phyloP scores from a whole-genome alignment of 1,140 invertebrate genomes.

The Drosophila pandora region DNA sequence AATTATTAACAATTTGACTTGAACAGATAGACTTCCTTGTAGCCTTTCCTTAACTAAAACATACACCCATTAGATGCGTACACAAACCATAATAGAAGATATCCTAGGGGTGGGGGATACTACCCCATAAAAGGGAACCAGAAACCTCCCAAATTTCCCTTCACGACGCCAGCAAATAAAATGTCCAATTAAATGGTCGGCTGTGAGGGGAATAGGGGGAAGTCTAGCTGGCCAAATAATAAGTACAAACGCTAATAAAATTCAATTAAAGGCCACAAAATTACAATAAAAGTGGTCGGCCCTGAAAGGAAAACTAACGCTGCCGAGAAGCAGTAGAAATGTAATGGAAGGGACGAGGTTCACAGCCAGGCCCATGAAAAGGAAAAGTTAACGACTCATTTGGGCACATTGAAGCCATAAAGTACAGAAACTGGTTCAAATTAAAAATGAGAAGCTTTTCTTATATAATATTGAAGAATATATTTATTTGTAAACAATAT shows the following conservation, averaged over 20 bases:
- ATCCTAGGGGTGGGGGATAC: slow-evolving; percentile 4
- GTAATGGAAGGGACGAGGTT: slow-evolving; percentile 2
- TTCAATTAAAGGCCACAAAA: slow-evolving; percentile 82
- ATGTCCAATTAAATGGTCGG: slow-evolving; percentile 66
- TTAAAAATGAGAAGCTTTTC: too few species aligned
- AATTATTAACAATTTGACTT: slow-evolving; percentile 5
- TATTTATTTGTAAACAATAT: too few species aligned
- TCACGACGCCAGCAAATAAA: slow-evolving; percentile 52
- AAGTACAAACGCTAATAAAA: slow-evolving; percentile 82
- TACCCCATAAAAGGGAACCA: slow-evolving; percentile 29
- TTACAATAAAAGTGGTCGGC: slow-evolving; percentile 74
- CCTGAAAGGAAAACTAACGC: slow-evolving; percentile 56
- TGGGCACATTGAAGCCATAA: slow-evolving; percentile 81
- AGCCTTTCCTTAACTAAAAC: slow-evolving; percentile 3
- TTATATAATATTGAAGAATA: neutral
- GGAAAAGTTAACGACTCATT: slow-evolving; percentile 82
- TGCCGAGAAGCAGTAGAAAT: slow-evolving; percentile 2
- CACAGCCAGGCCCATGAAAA: slow-evolving; percentile 65
- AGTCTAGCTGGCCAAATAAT: slow-evolving; percentile 58
- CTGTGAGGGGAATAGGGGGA: neutral
- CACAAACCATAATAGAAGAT: neutral
- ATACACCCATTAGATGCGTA: slow-evolving; percentile 36
- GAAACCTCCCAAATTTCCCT: slow-evolving; percentile 1
- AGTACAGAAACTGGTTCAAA: slow-evolving; percentile 44
- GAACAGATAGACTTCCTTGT: slow-evolving; percentile 9